phyloP scores from a whole-genome alignment of 2,797 vertebrate species.

The Mormyrus hasselquistii region DNA sequence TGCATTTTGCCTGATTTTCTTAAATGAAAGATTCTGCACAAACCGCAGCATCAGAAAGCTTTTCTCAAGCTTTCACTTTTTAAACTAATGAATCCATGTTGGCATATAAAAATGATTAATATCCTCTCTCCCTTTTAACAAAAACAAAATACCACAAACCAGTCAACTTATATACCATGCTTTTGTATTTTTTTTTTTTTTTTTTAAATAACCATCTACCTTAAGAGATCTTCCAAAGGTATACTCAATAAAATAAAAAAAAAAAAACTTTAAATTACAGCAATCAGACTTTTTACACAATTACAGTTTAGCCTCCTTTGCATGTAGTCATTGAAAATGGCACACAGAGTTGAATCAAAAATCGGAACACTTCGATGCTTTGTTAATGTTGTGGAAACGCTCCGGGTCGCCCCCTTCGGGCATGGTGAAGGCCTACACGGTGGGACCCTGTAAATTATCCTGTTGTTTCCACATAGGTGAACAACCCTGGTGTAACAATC shows the following conservation, averaged over 20 bases:
- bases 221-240: conserved; percentile 18
- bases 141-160: neutral
- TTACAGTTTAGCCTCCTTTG: conserved; percentile 37
- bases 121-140: neutral
- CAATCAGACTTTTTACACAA: conserved; percentile 35
- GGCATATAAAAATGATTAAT: neutral
- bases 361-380: neutral
- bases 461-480: neutral
- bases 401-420: neutral
- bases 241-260: conserved; percentile 32
- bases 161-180: conserved; percentile 1
- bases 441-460: neutral
- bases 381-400: neutral
- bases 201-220: conserved; percentile 20
- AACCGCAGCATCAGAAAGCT: neutral
- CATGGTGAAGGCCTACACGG: neutral
- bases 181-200: conserved; percentile 19
- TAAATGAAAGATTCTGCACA: neutral
- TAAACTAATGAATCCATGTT: neutral
- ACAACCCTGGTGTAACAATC: neutral
- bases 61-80: neutral
- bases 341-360: conserved; percentile 28
- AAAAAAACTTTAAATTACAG: conserved; percentile 35
- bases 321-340: conserved; percentile 36
- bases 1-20: neutral